These are phyloP conservation scores for Hydropsyche tenuis DNA, from an alignment of 1,140 invertebrate species.

Conservation along the genomic window DNA sequence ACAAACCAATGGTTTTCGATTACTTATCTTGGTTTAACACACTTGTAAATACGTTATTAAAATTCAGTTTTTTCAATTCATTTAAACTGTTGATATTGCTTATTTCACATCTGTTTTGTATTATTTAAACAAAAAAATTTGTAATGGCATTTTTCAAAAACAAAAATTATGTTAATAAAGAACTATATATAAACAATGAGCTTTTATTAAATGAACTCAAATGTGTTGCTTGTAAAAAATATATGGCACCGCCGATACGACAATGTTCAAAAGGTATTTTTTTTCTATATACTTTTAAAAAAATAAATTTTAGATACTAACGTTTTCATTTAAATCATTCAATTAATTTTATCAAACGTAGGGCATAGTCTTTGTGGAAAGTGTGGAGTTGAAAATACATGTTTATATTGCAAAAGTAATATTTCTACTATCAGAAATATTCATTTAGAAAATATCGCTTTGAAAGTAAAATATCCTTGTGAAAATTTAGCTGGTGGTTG, in stretches of 20 bases:
- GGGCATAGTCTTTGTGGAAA: constrained; percentile 22
- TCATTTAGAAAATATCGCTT: constrained; percentile 28
- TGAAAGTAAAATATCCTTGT: constrained; percentile 37
- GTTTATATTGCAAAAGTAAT: background rate
- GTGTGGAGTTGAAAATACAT: background rate
- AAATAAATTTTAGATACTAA: too few species aligned
- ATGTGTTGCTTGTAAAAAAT: constrained; percentile 28
- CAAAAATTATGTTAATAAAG: background rate
- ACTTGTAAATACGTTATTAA: too few species aligned
- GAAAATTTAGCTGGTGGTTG: constrained; percentile 24
- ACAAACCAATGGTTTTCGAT: too few species aligned
- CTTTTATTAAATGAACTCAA: constrained; percentile 25
- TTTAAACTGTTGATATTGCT: too few species aligned
- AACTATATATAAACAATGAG: constrained; percentile 22
- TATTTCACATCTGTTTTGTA: too few species aligned
- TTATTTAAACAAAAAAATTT: too few species aligned
- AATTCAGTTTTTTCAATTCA: too few species aligned
- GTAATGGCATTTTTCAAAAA: constrained; percentile 9
- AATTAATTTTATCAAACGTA: constrained; percentile 5
- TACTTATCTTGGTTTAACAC: too few species aligned
- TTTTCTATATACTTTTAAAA: too few species aligned
- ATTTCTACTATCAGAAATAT: constrained; percentile 3
- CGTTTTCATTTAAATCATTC: too few species aligned
- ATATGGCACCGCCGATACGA: constrained; percentile 21
- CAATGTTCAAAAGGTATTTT: constrained; percentile 29